Conservation (phyloP, 92 coral and sea anemone species). For the Siderastrea siderea region DNA sequence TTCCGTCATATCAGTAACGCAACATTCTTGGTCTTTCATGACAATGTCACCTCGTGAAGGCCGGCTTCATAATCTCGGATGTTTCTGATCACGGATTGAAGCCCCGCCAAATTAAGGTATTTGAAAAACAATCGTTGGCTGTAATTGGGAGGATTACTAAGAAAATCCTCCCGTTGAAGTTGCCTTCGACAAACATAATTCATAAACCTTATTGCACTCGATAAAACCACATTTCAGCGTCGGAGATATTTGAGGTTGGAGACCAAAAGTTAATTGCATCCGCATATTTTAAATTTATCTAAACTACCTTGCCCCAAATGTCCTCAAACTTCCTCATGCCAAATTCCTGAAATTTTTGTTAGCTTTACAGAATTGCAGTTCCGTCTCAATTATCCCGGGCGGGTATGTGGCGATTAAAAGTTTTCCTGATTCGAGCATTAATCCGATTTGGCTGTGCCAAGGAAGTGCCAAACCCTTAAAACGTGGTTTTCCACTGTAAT, state of each 20-base stretch:
- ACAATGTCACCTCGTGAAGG: too few species aligned
- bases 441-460: neutral
- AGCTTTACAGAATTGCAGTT: neutral
- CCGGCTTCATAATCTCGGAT: too few species aligned
- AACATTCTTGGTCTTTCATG: too few species aligned
- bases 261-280: too few species aligned
- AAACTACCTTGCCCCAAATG: neutral
- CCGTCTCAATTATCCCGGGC: too few species aligned
- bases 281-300: too few species aligned
- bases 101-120: too few species aligned
- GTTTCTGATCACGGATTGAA: too few species aligned
- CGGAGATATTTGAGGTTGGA: neutral
- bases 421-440: neutral
- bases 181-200: neutral
- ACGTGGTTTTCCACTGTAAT: slow-evolving; percentile 1
- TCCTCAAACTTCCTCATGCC: neutral
- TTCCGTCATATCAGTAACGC: too few species aligned
- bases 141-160: neutral
- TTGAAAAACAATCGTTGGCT: too few species aligned
- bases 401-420: neutral
- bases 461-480: slow-evolving; percentile 13
- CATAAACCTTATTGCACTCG: too few species aligned
- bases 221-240: neutral
- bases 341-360: neutral
- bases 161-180: neutral